Conservation (phyloP, 2,888 invertebrate species). For the Oscheius myriophilus region DNA sequence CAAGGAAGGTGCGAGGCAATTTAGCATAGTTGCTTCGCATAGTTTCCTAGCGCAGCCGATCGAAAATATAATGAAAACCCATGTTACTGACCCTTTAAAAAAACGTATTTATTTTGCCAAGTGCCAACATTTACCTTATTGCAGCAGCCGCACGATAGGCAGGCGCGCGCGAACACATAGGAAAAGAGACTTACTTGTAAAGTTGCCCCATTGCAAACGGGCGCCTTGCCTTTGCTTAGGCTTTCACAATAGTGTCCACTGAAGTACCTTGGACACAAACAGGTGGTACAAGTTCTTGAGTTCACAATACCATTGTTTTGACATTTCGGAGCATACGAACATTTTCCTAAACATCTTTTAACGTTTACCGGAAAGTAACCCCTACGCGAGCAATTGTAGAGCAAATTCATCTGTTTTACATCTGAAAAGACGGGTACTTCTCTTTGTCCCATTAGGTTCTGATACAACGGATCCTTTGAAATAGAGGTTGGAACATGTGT, state of each 20-base stretch:
- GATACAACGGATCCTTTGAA: constrained; percentile 32
- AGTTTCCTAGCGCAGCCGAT: too few relatives aligned
- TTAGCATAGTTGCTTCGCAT: too few relatives aligned
- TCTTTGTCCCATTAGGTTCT: constrained; percentile 39
- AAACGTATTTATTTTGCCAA: too few relatives aligned
- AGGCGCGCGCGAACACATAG: too few relatives aligned
- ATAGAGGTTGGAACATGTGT: constrained; percentile 32
- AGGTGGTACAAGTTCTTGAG: constrained; percentile 1
- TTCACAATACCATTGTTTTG: neutral
- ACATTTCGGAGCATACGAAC: neutral
- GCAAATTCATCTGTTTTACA: constrained; percentile 37
- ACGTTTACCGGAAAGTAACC: too few relatives aligned
- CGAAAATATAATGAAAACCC: too few relatives aligned
- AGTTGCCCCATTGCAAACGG: neutral
- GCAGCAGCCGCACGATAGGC: too few relatives aligned
- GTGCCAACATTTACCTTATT: too few relatives aligned
- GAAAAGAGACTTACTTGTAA: constrained; percentile 1
- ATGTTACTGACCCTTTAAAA: too few relatives aligned
- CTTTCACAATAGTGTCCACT: neutral
- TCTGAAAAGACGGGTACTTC: constrained; percentile 46
- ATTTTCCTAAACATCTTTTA: constrained; percentile 8
- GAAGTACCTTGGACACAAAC: constrained; percentile 1
- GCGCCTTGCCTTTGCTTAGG: neutral
- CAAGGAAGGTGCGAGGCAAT: too few relatives aligned
- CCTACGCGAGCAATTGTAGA: constrained; percentile 36